Base-by-base conservation (phyloP, 2,797 vertebrate genomes). In the Hippopotamyrus pictus region DNA sequence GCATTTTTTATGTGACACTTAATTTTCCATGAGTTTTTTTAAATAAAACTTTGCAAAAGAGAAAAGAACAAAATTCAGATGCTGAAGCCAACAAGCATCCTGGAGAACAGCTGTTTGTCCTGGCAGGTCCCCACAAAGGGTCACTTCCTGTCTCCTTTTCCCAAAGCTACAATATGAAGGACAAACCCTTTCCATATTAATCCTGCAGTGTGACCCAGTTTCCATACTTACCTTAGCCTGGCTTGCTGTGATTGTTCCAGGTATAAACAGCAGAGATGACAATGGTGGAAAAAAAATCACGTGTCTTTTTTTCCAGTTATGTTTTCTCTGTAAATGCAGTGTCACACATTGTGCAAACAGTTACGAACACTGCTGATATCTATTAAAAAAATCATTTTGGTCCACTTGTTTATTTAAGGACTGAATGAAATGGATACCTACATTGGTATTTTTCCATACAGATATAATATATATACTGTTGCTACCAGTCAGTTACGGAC, bases 131-230 rank as follows among this genome's bases (percentile, higher is more conserved):
- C 48, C 5, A 17, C 83, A 17, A 29, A 59, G 19, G 86, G 86
- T 41, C 51, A 37, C 59, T 65, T 48, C 19, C 87, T 69, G 57
- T 76, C 59, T 46, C 37, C 62, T 25, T 59, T 48, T 65, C 59
- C 59, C 33, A 69, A 48, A 11, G n/a, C 87, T 29, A 59, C 87
- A 46, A 41, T 65, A 65, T 65, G 59, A 88, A 69, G 87, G 87
- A 65, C 87, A 88, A 65, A 29, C 41, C 59, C 59, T 9, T 88
- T 69, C 59, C 87, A 57, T 46, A 69, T 41, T 25, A 44, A 44
- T 69, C 87, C 37, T 46, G 87, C 41, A n/a, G 51, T n/a, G 87
- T 88, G 57, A 69, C 57, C 87, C 37, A 88, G 19, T 65, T 88
- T 88, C 57, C 41, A 25, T n/a, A 46, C 59, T 69, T 69, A 22